Percentiles rank a stretch among this genome's conserved stretches.
Conservation (phyloP, 2,113 vertebrate species). For the Chionis minor region DNA sequence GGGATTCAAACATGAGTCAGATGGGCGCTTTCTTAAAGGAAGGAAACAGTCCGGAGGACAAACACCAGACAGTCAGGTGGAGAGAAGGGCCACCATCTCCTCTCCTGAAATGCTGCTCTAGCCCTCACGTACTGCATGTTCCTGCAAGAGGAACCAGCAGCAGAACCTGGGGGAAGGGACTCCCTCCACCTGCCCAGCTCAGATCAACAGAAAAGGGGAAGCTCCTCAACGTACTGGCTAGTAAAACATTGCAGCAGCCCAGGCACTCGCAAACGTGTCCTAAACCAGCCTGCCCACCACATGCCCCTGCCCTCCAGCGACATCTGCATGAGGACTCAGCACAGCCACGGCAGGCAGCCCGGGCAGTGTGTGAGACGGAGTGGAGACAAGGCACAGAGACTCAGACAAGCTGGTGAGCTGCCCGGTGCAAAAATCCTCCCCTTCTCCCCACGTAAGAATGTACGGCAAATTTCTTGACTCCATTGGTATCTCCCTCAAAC, state of each 20-base stretch:
- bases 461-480: background rate
- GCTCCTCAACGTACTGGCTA: fast-evolving
- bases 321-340: background rate
- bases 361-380: fast-evolving
- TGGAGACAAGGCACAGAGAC: background rate
- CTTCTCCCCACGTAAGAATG: background rate
- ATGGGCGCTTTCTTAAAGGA: background rate
- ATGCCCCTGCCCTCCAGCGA: background rate
- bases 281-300: background rate
- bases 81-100: background rate
- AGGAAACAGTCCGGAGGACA: background rate
- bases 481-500: background rate
- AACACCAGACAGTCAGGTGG: background rate
- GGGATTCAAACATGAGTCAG: background rate
- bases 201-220: background rate
- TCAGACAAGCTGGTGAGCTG: background rate
- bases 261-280: background rate
- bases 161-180: background rate
- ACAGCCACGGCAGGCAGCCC: background rate
- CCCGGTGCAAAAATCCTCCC: background rate
- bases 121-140: fast-evolving
- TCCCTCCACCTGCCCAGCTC: background rate
- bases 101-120: background rate
- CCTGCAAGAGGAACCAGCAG: background rate
- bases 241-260: background rate